Evolutionary conservation across 2,888 invertebrate species (phyloP).

Genomic region (Miltochrista miniata): DNA sequence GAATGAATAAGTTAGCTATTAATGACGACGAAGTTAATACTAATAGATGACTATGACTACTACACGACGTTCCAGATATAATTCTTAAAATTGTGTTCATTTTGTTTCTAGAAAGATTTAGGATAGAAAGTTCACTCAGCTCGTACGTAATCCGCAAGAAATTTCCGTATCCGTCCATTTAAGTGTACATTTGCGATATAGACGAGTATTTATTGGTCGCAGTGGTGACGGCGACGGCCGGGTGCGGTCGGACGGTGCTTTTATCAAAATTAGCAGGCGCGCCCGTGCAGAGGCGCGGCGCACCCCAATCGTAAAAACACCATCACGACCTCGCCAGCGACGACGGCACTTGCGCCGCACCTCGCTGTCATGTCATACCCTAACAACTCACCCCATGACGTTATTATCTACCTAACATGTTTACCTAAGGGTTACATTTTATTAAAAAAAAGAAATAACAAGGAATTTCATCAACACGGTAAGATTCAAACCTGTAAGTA

Average conservation of each 20-base stretch:
- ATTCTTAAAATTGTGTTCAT: too few species aligned
- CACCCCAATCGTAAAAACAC: slow-evolving; percentile 80
- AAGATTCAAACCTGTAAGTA: too few species aligned
- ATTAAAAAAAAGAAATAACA: slow-evolving; percentile 22
- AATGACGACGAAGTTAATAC: too few species aligned
- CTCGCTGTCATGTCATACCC: slow-evolving; percentile 72
- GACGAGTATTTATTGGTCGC: slow-evolving; percentile 56
- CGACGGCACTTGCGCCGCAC: slow-evolving; percentile 68
- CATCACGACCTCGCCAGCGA: slow-evolving; percentile 70
- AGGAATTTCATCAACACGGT: slow-evolving; percentile 13
- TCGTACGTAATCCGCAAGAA: slow-evolving; percentile 2
- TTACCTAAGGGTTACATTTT: slow-evolving; percentile 19
- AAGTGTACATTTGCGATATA: slow-evolving; percentile 21
- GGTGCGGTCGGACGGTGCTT: slow-evolving; percentile 80
- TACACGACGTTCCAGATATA: too few species aligned
- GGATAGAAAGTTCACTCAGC: too few species aligned
- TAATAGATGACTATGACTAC: too few species aligned
- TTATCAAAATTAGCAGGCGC: slow-evolving; percentile 82
- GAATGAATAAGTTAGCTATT: too few species aligned
- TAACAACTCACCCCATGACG: slow-evolving; percentile 55
- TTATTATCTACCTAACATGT: slow-evolving; percentile 23
- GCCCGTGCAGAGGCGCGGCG: slow-evolving; percentile 70
- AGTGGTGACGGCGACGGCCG: slow-evolving; percentile 54
- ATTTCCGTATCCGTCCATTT: neutral
- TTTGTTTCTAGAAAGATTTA: too few species aligned